Evolutionary conservation across 2,113 vertebrate species (phyloP).

Genomic region (Cavia aperea): DNA sequence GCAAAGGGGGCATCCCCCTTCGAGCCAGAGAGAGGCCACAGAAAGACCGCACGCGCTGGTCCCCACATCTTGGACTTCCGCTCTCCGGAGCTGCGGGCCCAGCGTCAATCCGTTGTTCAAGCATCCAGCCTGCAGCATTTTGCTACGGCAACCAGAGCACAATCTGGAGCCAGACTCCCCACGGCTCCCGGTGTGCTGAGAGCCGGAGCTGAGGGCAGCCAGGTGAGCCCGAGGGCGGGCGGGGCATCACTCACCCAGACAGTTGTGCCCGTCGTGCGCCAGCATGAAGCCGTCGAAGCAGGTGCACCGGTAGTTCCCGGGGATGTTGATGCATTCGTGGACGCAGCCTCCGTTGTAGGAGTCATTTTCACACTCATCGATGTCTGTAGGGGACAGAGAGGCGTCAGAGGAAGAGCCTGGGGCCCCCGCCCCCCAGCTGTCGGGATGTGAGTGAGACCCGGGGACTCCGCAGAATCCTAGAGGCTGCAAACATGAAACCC

Average conservation of each 20-base stretch:
- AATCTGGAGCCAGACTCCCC: not conserved
- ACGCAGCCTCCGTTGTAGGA: constrained; percentile 96
- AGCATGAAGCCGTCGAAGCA: constrained; percentile 98
- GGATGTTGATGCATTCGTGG: constrained; percentile 98
- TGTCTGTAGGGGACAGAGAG: constrained; percentile 79
- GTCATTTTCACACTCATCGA: constrained; percentile 97
- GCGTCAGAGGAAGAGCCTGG: constrained; percentile 1
- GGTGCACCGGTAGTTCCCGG: constrained; percentile 96
- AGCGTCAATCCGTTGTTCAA: not conserved
- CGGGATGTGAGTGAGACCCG: not conserved
- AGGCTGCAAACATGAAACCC: not conserved
- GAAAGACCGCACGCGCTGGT: not conserved
- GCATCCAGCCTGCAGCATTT: not conserved
- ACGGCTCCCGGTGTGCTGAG: fast-evolving
- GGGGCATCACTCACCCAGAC: constrained; percentile 82
- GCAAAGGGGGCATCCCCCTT: not conserved
- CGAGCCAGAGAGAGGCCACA: not conserved
- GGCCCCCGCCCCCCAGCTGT: not conserved
- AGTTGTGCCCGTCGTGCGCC: constrained; percentile 96
- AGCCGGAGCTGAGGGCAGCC: not conserved
- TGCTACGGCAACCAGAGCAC: not conserved
- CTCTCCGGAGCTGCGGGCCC: not conserved
- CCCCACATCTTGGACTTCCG: not conserved
- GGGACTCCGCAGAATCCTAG: not conserved
- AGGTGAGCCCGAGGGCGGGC: not conserved